Evolutionary conservation across 2,797 vertebrate genomes (phyloP), one percentile per base, ranked within the genome.

Genomic region (Euphonia xanthogaster): DNA sequence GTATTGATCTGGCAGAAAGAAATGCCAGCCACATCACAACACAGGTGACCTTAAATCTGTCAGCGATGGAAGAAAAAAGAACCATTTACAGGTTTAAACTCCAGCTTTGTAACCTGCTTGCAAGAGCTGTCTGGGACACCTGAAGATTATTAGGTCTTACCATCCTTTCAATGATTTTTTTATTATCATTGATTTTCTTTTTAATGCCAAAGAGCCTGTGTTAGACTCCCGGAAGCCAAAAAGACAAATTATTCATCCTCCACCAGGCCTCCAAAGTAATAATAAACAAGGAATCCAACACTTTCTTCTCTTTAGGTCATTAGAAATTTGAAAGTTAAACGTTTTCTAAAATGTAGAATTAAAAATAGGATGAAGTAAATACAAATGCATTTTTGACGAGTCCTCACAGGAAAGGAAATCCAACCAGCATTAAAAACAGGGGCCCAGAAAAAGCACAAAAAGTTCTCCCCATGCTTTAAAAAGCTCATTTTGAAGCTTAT

Each of bases 331-430:
- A 24, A 87, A 94, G n/a, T 23, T 55, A 40, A 82, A 47, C 0
- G 0, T 22, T 58, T 70, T 25, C 35, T 55, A 67, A 84, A 67
- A 63, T 0, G 0, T 3, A 65, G 14, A 73, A 42, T 60, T n/a
- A 67, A 61, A 84, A 48, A 42, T 0, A 35, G 10, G 3, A 37
- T 22, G 19, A 79, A 72, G 10, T 18, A 68, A 78, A 81, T 10
- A 48, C 6, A 77, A 35, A 47, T 47, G 39, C 8, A 10, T 25
- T 90, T 86, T 50, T 40, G 17, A 88, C 0, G 4, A 48, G 7
- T 24, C 31, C 53, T 66, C 20, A 1, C 23, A 53, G 12, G 28
- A 71, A 74, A 77, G 28, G 25, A 83, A 76, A 71, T 53, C 16
- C 21, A 83, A 35, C 31, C 12, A 44, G 8, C 20, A 15, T 30